Conservation (phyloP, 2,113 vertebrate genomes). For the Elachura formosa region DNA sequence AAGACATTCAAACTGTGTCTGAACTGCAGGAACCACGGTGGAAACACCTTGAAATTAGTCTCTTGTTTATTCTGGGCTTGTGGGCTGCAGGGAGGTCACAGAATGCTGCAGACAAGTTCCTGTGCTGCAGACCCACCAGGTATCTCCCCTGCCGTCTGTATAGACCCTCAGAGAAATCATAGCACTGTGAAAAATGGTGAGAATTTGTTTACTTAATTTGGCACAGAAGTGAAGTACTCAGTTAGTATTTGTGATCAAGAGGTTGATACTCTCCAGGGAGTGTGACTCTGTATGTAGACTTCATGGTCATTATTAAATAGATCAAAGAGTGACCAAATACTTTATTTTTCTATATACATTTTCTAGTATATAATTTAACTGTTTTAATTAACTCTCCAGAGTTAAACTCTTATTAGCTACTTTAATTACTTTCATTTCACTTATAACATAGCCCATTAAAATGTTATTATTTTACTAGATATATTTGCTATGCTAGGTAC, state of each 20-base stretch:
- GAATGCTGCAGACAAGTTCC: rapidly evolving
- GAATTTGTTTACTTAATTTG: not conserved
- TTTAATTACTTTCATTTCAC: not conserved
- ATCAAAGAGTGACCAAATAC: not conserved
- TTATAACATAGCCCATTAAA: not conserved
- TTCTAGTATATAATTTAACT: not conserved
- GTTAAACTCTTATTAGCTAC: not conserved
- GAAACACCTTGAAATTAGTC: not conserved
- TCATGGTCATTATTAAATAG: not conserved
- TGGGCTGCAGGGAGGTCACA: not conserved
- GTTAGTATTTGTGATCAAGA: not conserved
- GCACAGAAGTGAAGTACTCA: not conserved
- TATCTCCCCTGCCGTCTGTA: not conserved
- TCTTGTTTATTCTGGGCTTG: not conserved
- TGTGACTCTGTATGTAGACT: not conserved
- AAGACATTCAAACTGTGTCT: not conserved
- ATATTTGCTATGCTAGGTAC: not conserved
- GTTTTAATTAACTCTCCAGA: not conserved
- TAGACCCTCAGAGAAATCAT: not conserved
- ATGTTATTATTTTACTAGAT: not conserved
- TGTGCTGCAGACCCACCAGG: not conserved
- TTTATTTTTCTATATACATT: not conserved
- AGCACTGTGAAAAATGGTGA: not conserved
- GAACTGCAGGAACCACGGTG: not conserved
- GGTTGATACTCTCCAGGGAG: not conserved